Evolutionary conservation across 2,888 invertebrate species (phyloP), one percentile per base, ranked within the genome.

Genomic region (Camptogramma bilineatum): DNA sequence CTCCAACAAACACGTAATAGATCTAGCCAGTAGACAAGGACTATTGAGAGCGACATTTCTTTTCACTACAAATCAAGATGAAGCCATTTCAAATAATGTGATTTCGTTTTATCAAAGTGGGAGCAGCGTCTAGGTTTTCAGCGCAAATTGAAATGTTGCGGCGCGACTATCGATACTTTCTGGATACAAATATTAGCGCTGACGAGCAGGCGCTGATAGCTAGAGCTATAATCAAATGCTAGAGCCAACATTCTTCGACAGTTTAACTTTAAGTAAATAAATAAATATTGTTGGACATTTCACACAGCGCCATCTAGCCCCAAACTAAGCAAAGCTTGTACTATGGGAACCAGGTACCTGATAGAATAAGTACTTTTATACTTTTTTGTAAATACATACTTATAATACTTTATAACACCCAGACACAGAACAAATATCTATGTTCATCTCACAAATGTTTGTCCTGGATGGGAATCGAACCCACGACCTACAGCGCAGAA

Each of bases 61-160:
- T 61, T 53, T 59, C 62, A 52, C 34, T 55, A 42, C 62, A 62
- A 62, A 58, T 62, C 66, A 66, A 54, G 52, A 62, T 58, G 66
- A 62, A 62, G 62, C 62, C 62, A 58, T 62, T 65, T 58, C 56
- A 61, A 65, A 59, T 62, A 66, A 66, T 58, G 58, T 52, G 54
- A 62, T 58, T 66, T 59, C 54, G 34, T 57, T 66, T 46, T 24
- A 64, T 59, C 66, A 54, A 47, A 51, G 62, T 42, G 48, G 18
- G 44, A 17, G 48, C 17, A 34, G 28, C 42, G 58, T 62, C 66
- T 66, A 51, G 47, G 46, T 54, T 62, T 51, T 50, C 54, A 54
- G 56, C 53, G 52, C 56, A 63, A 67, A 67, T 63, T 57, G 66
- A 57, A 60, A 60, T 57, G 60, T 47, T 57, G 54, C 55, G 51